phyloP scores from a whole-genome alignment of 2,113 vertebrate genomes.

The Camelus dromedarius region DNA sequence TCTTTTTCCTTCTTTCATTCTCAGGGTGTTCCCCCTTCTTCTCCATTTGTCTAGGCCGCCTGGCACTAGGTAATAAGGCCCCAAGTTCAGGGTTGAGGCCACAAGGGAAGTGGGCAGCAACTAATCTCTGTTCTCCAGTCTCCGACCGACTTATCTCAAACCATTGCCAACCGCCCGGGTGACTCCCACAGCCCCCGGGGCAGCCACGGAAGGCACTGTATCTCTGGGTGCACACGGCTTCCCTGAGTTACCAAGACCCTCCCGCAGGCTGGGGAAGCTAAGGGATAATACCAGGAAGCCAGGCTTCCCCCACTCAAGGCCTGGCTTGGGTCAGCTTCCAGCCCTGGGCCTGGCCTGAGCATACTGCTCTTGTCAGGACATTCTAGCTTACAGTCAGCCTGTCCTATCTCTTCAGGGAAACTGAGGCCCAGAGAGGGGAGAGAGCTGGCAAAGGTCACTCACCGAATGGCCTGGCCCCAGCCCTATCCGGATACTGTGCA shows the following conservation, averaged over 20 bases:
- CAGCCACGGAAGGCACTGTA: not conserved
- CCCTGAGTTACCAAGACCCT: not conserved
- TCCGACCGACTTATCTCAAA: not conserved
- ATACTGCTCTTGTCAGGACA: not conserved
- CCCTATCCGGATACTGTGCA: fast-evolving
- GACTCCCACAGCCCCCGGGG: not conserved
- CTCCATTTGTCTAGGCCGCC: not conserved
- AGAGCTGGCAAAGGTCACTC: not conserved
- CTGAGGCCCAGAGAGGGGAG: not conserved
- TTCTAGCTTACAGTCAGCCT: not conserved
- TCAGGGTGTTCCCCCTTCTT: not conserved
- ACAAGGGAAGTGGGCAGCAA: not conserved
- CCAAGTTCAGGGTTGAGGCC: not conserved
- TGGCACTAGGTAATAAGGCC: not conserved
- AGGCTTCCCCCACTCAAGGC: not conserved
- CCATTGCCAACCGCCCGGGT: not conserved
- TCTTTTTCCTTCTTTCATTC: not conserved
- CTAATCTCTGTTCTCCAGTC: conserved; percentile 43
- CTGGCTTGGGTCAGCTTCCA: not conserved
- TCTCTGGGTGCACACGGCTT: not conserved
- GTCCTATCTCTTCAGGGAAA: not conserved
- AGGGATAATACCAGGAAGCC: conserved; percentile 73
- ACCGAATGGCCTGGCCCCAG: not conserved
- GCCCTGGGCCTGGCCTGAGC: not conserved
- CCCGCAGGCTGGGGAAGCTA: not conserved